Evolutionary conservation across 92 coral and sea anemone genomes (phyloP), one percentile per base, ranked within the genome.

Genomic region (Umimayanthus kanabou): DNA sequence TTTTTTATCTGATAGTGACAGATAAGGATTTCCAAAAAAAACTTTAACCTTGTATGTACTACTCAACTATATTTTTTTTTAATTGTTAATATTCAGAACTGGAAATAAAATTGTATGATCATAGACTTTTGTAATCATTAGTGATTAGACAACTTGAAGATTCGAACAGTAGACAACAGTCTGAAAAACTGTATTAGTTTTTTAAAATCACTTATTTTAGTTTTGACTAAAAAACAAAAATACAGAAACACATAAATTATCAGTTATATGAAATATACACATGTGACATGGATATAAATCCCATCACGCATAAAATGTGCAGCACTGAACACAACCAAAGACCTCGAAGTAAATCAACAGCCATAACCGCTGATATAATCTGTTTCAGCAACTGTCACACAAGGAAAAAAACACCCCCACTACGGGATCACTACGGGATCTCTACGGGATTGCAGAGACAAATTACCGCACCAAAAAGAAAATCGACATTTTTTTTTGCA

Each of bases 301-400:
- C 37, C 69, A 20, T 23, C 26, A 57, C 66, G 23, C 53, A 14
- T 57, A 15, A 1, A 23, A 3, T 20, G 25, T 61, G 26, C 69
- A 61, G 25, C 69, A 61, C 26, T 20, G 69, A 61, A 61, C 69
- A 61, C n/a, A 61, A 61, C 76, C 47, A 66, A 40, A 81, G 33
- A 64, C 26, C 42, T 64, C 58, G 55, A 81, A 40, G 28, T 20
- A 83, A 83, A 47, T 70, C 70, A 25, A 47, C 61, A 64, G 33
- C 64, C n/a, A 83, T 5, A 28, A 65, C 42, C 10, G 7, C 78
- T 55, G 84, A 37, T 28, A 28, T 23, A 29, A 70, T 70, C 77
- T 23, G 73, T 80, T 80, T 80, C 85, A 80, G 72, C 55, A 80
- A 55, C 72, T 22, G 78, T 83, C 87, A 83, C 78, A 61, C 15